Evolutionary conservation across 92 coral and sea anemone species (phyloP).

Genomic region (Parazoanthus atlanticus): DNA sequence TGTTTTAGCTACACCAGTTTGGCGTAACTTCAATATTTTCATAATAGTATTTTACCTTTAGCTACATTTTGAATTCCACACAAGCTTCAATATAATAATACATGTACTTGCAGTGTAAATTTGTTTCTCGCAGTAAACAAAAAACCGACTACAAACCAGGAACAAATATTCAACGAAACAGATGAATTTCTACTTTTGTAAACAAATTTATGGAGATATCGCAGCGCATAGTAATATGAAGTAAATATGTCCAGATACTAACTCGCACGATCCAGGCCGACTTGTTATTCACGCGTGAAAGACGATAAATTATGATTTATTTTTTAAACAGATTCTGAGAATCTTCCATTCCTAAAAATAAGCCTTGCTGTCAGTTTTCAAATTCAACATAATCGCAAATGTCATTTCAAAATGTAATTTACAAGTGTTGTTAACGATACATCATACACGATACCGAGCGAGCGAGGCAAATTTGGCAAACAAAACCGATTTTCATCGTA

Average conservation of each 20-base stretch:
- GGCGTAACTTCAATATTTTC: not conserved
- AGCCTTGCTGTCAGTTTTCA: not conserved
- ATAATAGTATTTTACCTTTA: too few relatives aligned
- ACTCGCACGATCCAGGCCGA: not conserved
- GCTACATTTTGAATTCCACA: too few relatives aligned
- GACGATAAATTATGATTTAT: not conserved
- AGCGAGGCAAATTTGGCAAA: not conserved
- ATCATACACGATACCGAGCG: not conserved
- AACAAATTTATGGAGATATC: not conserved
- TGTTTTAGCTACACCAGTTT: not conserved
- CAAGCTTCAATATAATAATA: not conserved
- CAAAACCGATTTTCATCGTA: not conserved
- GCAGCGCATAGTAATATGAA: too few relatives aligned
- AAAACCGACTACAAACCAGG: not conserved
- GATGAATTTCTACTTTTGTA: not conserved
- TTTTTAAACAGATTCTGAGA: not conserved
- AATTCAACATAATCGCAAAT: not conserved
- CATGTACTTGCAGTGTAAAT: not conserved
- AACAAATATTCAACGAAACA: not conserved
- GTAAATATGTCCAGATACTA: not conserved
- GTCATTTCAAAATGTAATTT: not conserved
- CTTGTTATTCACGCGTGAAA: not conserved
- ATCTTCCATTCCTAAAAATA: too few relatives aligned
- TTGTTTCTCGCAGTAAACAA: not conserved
- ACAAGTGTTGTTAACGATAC: not conserved